Percentiles rank a stretch among this genome's conserved stretches.
phyloP scores from a whole-genome alignment of 2,113 vertebrate genomes.

The Dolichallabes microphthalmus region DNA sequence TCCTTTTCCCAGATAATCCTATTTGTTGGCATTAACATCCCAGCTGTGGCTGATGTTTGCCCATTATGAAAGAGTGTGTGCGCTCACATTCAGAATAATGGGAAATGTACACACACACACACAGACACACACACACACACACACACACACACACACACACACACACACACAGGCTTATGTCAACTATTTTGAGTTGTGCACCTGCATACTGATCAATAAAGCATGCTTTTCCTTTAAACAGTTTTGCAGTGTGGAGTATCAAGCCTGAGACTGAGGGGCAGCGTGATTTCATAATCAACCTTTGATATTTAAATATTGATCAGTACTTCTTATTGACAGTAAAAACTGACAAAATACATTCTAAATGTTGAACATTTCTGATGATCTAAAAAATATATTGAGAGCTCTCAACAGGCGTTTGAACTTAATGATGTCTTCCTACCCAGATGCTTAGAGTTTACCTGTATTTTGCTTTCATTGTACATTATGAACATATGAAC shows the following conservation, averaged over 20 bases:
- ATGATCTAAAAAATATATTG: background rate
- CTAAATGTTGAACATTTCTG: background rate
- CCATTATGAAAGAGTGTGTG: conserved; percentile 87
- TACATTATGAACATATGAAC: background rate
- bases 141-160: conserved; percentile 52
- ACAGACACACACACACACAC: conserved; percentile 52
- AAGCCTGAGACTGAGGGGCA: background rate
- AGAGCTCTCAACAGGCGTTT: background rate
- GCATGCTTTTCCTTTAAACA: conserved; percentile 51
- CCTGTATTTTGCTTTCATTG: background rate
- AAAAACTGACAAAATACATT: background rate
- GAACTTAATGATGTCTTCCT: background rate
- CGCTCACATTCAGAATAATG: conserved; percentile 43
- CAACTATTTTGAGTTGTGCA: conserved; percentile 49
- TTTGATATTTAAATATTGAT: conserved; percentile 24
- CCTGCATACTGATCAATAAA: conserved; percentile 50
- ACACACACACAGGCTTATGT: conserved; percentile 45
- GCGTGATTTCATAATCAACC: background rate
- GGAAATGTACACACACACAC: conserved; percentile 49
- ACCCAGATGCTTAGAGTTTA: background rate
- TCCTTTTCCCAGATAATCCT: conserved; percentile 96
- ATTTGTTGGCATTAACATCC: conserved; percentile 98
- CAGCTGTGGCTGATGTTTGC: conserved; percentile 95
- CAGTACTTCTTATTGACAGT: background rate
- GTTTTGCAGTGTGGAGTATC: conserved; percentile 49